A percentile compares a stretch with the other conserved stretches of the same genome.
Conservation (phyloP, 2,113 vertebrate species). For the Corythaeola cristata region DNA sequence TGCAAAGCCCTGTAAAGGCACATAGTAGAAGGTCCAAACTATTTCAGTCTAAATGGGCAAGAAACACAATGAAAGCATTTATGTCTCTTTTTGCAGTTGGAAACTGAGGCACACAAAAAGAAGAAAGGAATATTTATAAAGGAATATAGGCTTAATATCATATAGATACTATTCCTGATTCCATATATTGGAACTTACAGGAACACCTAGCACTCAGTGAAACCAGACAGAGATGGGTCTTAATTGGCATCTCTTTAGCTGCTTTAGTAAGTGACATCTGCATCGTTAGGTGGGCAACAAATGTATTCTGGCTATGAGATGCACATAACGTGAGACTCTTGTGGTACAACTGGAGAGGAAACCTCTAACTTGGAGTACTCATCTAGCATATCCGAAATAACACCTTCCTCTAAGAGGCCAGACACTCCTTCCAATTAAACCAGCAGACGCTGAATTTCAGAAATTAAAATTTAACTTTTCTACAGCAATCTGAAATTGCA, state of each 20-base stretch:
- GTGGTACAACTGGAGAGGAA: not conserved
- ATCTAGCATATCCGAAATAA: not conserved
- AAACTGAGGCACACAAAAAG: not conserved
- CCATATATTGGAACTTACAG: not conserved
- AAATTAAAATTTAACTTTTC: not conserved
- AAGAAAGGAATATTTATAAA: not conserved
- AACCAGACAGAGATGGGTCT: not conserved
- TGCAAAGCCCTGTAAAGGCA: not conserved
- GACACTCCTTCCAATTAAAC: not conserved
- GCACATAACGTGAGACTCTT: fast-evolving
- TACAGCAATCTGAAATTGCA: not conserved
- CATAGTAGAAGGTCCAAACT: not conserved
- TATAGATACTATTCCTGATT: not conserved
- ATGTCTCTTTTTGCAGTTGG: not conserved
- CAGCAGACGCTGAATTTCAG: not conserved
- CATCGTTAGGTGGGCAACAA: not conserved
- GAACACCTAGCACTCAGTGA: not conserved
- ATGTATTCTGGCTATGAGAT: not conserved
- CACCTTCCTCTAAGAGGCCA: not conserved
- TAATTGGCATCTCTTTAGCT: not conserved
- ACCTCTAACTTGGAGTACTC: not conserved
- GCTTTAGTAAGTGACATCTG: not conserved
- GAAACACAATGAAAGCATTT: not conserved
- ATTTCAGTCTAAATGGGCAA: not conserved
- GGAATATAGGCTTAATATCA: not conserved